Conservation (phyloP, 2,113 vertebrate genomes). For the Dissostichus mawsoni region DNA sequence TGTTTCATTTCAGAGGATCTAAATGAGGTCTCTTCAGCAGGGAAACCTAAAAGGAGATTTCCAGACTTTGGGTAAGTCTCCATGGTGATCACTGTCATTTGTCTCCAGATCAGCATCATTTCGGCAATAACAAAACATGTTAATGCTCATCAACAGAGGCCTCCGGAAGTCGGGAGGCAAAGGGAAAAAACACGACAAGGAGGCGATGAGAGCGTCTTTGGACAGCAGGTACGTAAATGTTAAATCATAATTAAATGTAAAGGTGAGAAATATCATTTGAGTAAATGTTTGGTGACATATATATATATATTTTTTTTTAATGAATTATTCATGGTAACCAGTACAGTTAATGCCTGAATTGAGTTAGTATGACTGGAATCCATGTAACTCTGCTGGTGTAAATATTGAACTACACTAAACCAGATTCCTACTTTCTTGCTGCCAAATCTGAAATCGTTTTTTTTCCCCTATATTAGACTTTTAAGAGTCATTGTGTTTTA, state of each 20-base stretch:
- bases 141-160: conserved; percentile 80
- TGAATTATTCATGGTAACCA: background rate
- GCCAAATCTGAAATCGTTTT: background rate
- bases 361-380: background rate
- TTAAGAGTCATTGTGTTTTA: background rate
- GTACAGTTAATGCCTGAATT: too few relatives aligned
- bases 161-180: conserved; percentile 93
- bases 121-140: conserved; percentile 1
- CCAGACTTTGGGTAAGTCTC: conserved; percentile 91
- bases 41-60: conserved; percentile 91
- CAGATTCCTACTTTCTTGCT: conserved; percentile 13
- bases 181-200: conserved; percentile 92
- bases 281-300: too few relatives aligned
- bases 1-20: conserved; percentile 84
- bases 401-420: background rate
- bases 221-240: conserved; percentile 88
- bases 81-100: background rate
- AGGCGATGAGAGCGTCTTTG: conserved; percentile 87
- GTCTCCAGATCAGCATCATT: background rate
- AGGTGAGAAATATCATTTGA: background rate
- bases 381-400: background rate
- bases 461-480: background rate
- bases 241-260: background rate
- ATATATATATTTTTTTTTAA: too few relatives aligned
- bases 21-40: conserved; percentile 82